A percentile compares a stretch with the other conserved stretches of the same genome.
Evolutionary conservation across 2,113 vertebrate species (phyloP).

Genomic region (Albula glossodonta): DNA sequence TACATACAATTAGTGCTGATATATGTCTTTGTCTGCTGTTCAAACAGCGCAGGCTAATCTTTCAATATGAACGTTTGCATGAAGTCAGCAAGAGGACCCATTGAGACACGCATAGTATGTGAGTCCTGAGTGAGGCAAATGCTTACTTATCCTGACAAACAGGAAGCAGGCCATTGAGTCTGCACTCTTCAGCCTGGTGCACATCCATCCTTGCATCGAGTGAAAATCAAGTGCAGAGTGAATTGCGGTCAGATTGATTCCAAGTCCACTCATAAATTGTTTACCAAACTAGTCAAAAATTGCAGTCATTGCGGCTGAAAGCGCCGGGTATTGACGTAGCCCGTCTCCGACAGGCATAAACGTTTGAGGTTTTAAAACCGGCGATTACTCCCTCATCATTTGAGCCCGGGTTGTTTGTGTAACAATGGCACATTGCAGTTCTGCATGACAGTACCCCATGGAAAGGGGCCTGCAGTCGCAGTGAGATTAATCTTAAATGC

Average conservation of each 20-base stretch:
- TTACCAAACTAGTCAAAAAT: not conserved
- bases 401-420: not conserved
- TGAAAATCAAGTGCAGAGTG: not conserved
- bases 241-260: not conserved
- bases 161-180: too few relatives aligned
- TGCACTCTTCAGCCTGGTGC: not conserved
- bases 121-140: not conserved
- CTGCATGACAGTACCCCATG: not conserved
- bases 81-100: not conserved
- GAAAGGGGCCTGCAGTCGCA: not conserved
- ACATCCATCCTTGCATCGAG: not conserved
- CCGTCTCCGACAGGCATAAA: not conserved
- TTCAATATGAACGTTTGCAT: too few relatives aligned
- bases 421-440: not conserved
- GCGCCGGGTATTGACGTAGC: not conserved
- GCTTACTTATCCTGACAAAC: not conserved
- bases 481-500: not conserved
- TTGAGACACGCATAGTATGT: not conserved
- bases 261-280: not conserved
- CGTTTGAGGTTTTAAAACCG: not conserved
- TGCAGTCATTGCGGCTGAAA: not conserved
- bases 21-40: too few relatives aligned
- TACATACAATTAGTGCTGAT: too few relatives aligned
- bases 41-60: too few relatives aligned
- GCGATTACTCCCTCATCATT: not conserved